These are phyloP conservation scores for Cryptophagus acutangulus DNA, from an alignment of 2,888 invertebrate genomes.

Conservation along the genomic window DNA sequence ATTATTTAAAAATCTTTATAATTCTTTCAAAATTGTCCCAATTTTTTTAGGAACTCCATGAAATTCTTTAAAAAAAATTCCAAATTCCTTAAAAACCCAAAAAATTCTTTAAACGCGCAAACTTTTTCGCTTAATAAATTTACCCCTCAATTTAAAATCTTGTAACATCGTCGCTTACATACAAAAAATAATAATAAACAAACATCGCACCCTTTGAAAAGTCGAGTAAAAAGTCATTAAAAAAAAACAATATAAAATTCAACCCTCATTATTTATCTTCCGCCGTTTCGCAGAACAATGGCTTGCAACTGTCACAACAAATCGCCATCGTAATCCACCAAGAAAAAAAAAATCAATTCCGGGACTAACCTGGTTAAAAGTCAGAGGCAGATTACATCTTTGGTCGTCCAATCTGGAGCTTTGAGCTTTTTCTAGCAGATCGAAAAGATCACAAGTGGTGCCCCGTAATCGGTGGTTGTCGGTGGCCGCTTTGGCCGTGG, in stretches of 20 bases:
- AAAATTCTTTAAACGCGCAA: background rate
- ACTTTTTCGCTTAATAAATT: no score
- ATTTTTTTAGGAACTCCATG: background rate
- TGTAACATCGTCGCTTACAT: no score
- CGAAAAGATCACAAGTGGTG: constrained; percentile 77
- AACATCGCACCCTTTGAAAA: no score
- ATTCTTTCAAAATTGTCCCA: background rate
- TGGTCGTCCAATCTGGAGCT: constrained; percentile 95
- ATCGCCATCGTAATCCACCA: background rate
- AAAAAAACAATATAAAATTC: no score
- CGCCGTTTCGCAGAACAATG: background rate
- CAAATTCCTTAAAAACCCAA: background rate
- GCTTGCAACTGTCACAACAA: background rate
- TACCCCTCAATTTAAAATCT: no score
- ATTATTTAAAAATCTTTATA: background rate
- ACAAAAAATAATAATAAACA: no score
- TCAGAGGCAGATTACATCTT: constrained; percentile 89
- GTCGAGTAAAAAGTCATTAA: no score
- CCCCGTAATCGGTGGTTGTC: constrained; percentile 47
- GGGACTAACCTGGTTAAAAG: constrained; percentile 72
- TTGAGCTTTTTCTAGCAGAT: constrained; percentile 89
- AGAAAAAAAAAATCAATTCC: background rate
- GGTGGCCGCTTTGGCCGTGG: constrained; percentile 6
- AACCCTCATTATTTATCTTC: no score
- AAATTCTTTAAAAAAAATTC: background rate